Conservation (phyloP, 1,140 invertebrate species). For the Tribolium madens region DNA sequence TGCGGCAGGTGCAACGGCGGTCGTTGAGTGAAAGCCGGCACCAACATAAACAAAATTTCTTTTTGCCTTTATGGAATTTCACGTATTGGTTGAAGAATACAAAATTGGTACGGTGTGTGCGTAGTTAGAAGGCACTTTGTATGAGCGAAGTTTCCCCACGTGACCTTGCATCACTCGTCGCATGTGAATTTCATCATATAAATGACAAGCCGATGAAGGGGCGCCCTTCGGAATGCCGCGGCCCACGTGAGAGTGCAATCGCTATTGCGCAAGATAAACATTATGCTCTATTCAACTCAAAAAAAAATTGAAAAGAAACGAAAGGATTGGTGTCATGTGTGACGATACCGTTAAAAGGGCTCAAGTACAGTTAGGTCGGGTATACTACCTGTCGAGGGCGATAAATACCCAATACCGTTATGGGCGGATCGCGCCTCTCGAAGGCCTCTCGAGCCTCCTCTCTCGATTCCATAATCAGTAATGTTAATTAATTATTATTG, state of each 20-base stretch:
- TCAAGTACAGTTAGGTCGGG: background rate
- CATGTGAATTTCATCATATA: slow-evolving; percentile 39
- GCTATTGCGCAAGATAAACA: background rate
- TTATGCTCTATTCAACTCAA: too few relatives aligned
- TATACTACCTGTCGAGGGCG: background rate
- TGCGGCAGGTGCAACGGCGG: background rate
- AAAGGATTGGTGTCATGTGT: background rate
- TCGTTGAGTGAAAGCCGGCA: slow-evolving; percentile 3
- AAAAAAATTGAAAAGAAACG: background rate
- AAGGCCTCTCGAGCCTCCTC: background rate
- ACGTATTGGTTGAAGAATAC: slow-evolving; percentile 20
- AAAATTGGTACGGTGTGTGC: background rate
- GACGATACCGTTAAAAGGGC: background rate
- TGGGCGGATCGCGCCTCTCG: background rate
- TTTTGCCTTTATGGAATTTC: slow-evolving; percentile 26
- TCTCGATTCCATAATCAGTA: background rate
- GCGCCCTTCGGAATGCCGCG: slow-evolving; percentile 11
- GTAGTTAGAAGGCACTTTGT: slow-evolving; percentile 23
- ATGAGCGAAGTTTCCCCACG: slow-evolving; percentile 1
- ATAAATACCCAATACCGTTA: background rate
- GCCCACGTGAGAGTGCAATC: slow-evolving; percentile 5
- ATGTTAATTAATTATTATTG: background rate
- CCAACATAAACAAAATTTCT: slow-evolving; percentile 32
- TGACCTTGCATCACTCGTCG: slow-evolving; percentile 32
- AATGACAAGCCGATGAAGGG: slow-evolving; percentile 23